phyloP scores from a whole-genome alignment of 1,140 invertebrate species.

The Dreissena rostriformis region DNA sequence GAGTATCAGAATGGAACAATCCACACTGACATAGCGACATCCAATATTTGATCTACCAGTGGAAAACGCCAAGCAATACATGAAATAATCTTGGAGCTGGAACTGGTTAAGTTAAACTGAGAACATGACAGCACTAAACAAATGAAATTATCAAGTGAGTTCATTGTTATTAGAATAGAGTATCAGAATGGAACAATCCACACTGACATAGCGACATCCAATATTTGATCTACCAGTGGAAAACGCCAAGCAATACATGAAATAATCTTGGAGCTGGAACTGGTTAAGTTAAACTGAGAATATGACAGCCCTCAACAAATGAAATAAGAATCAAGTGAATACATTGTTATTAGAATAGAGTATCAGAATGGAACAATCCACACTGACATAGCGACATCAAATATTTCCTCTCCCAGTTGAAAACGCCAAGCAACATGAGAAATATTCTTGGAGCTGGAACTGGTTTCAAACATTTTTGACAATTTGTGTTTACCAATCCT shows the following conservation, averaged over 20 bases:
- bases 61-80: slow-evolving; percentile 27
- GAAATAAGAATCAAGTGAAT: background rate
- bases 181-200: no score
- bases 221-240: background rate
- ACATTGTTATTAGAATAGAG: background rate
- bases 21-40: slow-evolving; percentile 36
- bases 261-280: no score
- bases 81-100: slow-evolving; percentile 23
- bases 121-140: no score
- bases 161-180: no score
- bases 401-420: slow-evolving; percentile 15
- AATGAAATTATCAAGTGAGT: background rate
- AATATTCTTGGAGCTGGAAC: slow-evolving; percentile 40
- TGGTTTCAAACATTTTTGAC: background rate
- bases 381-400: slow-evolving; percentile 21
- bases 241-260: slow-evolving; percentile 5
- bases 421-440: slow-evolving; percentile 32
- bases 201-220: slow-evolving; percentile 1
- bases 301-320: background rate
- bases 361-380: slow-evolving; percentile 10
- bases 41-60: slow-evolving; percentile 29
- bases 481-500: slow-evolving; percentile 21
- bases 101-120: slow-evolving; percentile 12
- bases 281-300: background rate
- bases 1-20: slow-evolving; percentile 11